Evolutionary conservation across 2,113 vertebrate genomes (phyloP), one percentile per base, ranked within the genome.

Genomic region (Benthochromis sp.): DNA sequence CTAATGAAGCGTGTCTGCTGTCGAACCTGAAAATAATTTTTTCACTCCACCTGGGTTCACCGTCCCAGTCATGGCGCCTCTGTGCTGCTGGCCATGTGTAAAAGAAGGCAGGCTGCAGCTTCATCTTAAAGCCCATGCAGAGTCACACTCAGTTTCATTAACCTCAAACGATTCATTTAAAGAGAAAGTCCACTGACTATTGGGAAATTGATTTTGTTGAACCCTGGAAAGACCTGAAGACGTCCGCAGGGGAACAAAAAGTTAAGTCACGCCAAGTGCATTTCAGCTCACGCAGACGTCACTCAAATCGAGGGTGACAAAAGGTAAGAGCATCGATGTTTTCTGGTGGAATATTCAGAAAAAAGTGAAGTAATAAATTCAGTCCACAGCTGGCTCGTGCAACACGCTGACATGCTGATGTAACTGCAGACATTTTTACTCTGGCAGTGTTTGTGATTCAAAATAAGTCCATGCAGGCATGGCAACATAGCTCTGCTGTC

Each of bases 241-340:
- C 4, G 1, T 24, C 38, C 0, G 1, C 38, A 16, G n/a, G 1
- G 36, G n/a, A 43, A 43, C 38, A 14, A 0, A 71, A 9, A 40
- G 2, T 21, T 0, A 0, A 14, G 1, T 43, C 5, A 43, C 2
- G 5, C 0, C 36, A 2, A 16, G 38, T 27, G 0, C 1, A 16
- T 43, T 16, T 73, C 21, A 71, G n/a, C n/a, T 71, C n/a, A 71
- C 12, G 8, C 21, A 73, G 69, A 45, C 5, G 5, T 61, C 57
- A 0, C 29, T 61, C 16, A n/a, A n/a, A 11, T 45, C 4, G 2
- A 45, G 24, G 43, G 40, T 17, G 71, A 76, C 6, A 12, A 1
- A 47, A 50, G 43, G 24, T 29, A 29, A 76, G 24, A 19, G 9
- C 71, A 3, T 2, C 3, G 3, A 19, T 12, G 24, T 50, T 76